phyloP scores from a whole-genome alignment of 2,113 vertebrate genomes.

The Spea bombifrons region DNA sequence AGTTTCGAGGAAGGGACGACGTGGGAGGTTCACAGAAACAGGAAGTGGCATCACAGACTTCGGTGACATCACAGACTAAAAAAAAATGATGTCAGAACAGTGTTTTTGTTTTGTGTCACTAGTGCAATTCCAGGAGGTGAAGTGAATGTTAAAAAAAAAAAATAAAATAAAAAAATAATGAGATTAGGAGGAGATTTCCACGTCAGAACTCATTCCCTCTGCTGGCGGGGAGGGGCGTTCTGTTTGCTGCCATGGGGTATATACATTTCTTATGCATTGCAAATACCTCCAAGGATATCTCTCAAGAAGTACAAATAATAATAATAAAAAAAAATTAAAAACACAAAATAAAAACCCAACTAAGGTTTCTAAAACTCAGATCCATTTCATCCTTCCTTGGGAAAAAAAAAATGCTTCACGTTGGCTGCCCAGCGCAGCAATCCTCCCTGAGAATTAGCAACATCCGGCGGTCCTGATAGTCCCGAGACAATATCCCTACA shows the following conservation, averaged over 20 bases:
- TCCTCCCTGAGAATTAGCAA: slow-evolving; percentile 16
- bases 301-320: neutral
- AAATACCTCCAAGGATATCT: slow-evolving; percentile 17
- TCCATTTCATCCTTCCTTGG: neutral
- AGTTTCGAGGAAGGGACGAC: neutral
- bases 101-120: neutral
- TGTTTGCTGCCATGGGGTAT: neutral
- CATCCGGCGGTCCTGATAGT: neutral
- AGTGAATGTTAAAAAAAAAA: slow-evolving; percentile 4
- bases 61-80: neutral
- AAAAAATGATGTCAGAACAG: neutral
- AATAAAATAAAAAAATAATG: slow-evolving; percentile 4
- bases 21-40: neutral
- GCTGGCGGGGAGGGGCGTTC: neutral
- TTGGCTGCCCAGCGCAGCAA: neutral
- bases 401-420: neutral
- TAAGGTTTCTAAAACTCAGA: neutral
- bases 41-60: neutral
- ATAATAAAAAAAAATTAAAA: neutral
- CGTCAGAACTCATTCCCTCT: neutral
- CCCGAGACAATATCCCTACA: neutral
- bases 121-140: slow-evolving; percentile 31
- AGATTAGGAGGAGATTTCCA: neutral
- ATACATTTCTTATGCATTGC: slow-evolving; percentile 19
- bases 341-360: neutral